Evolutionary conservation across 2,113 vertebrate species (phyloP), one percentile per base, ranked within the genome.

Genomic region (Antechinus flavipes): DNA sequence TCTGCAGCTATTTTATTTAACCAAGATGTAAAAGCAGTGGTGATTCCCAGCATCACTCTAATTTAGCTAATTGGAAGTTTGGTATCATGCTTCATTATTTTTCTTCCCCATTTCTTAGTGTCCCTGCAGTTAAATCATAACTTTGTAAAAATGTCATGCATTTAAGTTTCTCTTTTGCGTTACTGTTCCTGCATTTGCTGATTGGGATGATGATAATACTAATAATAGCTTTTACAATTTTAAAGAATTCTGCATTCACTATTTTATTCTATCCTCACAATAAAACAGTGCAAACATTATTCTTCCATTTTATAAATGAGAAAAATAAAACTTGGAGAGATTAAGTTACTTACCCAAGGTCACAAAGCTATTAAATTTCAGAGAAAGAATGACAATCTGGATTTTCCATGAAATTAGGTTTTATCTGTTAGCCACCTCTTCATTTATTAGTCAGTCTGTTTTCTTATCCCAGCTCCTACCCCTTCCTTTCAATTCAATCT

Each of bases 61-160:
- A 84, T 84, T 84, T 84, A 84, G n/a, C n/a, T 84, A 84, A 84
- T 84, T 84, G 68, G n/a, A 84, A 84, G 35, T 84, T 84, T 84
- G 68, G n/a, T 42, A 84, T 84, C 68, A 84, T 42, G 68, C 68
- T 42, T 84, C 68, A 84, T 84, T 84, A 84, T 84, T 84, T 84
- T 84, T 42, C 68, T 84, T 84, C n/a, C n/a, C 68, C 42, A 42
- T 84, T 19, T 84, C n/a, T 84, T 42, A 84, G 68, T 42, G n/a
- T 42, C 16, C 19, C n/a, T 42, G 68, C 19, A 84, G 68, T 84
- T 84, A 42, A 84, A 42, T n/a, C 68, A 42, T 84, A 84, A 84
- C 68, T 68, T 68, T 42, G 68, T 23, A 84, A 16, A 84, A 84
- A 84, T 84, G n/a, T 19, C n/a, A 42, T 42, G 19, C n/a, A 8